A percentile compares a stretch with the other conserved stretches of the same genome.
Conservation (phyloP, 2,888 invertebrate species). For the Anoplius nigerrimus region DNA sequence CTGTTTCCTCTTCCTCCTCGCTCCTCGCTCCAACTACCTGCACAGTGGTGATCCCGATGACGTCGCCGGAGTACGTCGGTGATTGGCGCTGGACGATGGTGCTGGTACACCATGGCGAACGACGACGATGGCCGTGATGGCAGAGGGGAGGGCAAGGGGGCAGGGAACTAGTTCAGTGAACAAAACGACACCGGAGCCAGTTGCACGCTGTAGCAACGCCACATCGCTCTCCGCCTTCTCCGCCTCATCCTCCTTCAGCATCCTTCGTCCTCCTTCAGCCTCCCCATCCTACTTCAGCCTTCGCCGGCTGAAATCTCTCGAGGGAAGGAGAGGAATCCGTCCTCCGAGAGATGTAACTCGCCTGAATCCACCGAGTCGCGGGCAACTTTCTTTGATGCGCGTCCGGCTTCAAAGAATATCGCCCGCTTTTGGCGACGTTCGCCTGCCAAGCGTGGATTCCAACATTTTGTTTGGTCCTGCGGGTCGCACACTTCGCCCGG, state of each 20-base stretch:
- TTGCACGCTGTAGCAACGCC: constrained; percentile 63
- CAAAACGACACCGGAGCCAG: constrained; percentile 71
- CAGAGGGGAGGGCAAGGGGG: constrained; percentile 51
- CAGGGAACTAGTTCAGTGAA: constrained; percentile 74
- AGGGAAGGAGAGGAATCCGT: not conserved
- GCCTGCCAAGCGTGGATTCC: too few relatives aligned
- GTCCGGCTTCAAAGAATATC: too few relatives aligned
- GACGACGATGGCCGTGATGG: constrained; percentile 47
- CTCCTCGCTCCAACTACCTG: constrained; percentile 29
- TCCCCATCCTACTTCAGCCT: not conserved
- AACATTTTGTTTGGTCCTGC: too few relatives aligned
- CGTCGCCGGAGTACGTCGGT: constrained; percentile 33
- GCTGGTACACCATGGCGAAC: constrained; percentile 22
- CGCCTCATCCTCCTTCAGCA: not conserved
- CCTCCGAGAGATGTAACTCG: too few relatives aligned
- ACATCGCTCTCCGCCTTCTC: constrained; percentile 40
- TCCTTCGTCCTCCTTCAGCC: constrained; percentile 15
- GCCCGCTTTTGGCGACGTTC: too few relatives aligned
- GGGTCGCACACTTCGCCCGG: too few relatives aligned
- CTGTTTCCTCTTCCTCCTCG: constrained; percentile 21
- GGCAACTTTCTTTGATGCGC: not conserved
- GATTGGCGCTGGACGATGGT: constrained; percentile 23
- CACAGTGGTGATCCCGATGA: constrained; percentile 60
- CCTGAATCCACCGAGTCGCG: too few relatives aligned
- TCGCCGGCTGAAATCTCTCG: not conserved